Evolutionary conservation across 2,888 invertebrate species (phyloP).

Genomic region (Agrochola circellaris): DNA sequence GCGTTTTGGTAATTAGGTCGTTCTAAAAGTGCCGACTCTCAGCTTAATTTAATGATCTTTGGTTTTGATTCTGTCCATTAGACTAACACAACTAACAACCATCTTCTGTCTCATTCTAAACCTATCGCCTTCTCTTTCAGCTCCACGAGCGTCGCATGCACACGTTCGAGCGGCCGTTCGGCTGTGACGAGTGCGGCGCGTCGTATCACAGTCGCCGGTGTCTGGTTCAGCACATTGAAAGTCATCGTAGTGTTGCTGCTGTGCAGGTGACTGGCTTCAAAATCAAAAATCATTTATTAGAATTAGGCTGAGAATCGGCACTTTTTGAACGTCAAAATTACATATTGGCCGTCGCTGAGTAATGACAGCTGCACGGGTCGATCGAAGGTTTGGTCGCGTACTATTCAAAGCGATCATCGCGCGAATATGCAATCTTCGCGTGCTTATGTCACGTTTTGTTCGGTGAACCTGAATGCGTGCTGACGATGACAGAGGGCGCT

Average conservation of each 20-base stretch:
- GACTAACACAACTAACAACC: not conserved
- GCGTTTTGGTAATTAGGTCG: no score
- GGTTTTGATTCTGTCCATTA: not conserved
- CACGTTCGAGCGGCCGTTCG: slow-evolving; percentile 56
- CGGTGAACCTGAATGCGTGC: no score
- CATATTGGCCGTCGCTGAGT: no score
- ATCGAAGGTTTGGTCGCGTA: no score
- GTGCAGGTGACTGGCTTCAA: slow-evolving; percentile 44
- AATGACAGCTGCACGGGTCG: no score
- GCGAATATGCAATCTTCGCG: no score
- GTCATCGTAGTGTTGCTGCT: slow-evolving; percentile 55
- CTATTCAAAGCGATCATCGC: no score
- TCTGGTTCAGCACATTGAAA: slow-evolving; percentile 69
- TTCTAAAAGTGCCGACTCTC: no score
- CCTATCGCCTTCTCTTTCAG: slow-evolving; percentile 16
- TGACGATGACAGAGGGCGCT: no score
- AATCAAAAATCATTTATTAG: not conserved
- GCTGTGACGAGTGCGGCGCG: slow-evolving; percentile 60
- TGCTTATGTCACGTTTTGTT: no score
- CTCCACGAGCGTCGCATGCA: slow-evolving; percentile 55
- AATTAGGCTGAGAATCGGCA: not conserved
- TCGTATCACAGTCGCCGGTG: slow-evolving; percentile 68
- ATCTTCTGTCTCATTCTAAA: not conserved
- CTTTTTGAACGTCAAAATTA: no score
- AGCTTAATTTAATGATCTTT: no score